Base-by-base conservation (phyloP, 2,113 vertebrate genomes). In the Boulengeromyrus knoepffleri region DNA sequence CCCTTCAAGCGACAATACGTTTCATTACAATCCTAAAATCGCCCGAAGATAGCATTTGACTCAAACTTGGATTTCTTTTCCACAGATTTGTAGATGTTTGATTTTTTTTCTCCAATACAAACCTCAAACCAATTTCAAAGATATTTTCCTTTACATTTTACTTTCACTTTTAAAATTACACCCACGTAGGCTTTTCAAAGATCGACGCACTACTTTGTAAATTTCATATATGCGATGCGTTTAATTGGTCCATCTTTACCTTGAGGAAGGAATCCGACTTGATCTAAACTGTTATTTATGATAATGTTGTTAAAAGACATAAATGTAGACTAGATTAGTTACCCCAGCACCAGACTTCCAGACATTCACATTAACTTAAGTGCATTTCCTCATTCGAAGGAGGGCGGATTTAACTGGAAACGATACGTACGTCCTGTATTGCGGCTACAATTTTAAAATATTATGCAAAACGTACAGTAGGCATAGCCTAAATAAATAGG, bases 361-460 rank as follows among this genome's bases (percentile, higher is more conserved):
- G 52, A 56, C 19, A 45, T 56, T 88, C 42, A 85, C 83, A 85
- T 24, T 42, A 80, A 85, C 3, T 24, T 47, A 83, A 49, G 27
- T 5, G n/a, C 93, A 94, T 94, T 39, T 70, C 94, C 80, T 47
- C 19, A 3, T 24, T 87, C 42, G 13, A 15, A 74, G 17, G 27
- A 12, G 49, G 66, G 88, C 88, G 88, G 88, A 83, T 36, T 89
- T 36, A 66, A 49, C 62, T 70, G 88, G 56, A 52, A 53, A 36
- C 47, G 74, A 80, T 39, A 42, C 31, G 31, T 19, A 42, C 36
- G 36, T 80, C 74, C 74, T 80, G 74, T 42, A 80, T 8, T 80
- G 17, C 5, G 5, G 10, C 74, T 42, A 17, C 31, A 19, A 80
- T 39, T 17, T 70, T 19, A 31, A 80, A 17, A 80, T 15, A 31